Base-by-base conservation (phyloP, 2,113 vertebrate genomes). In the Lutjanus erythropterus region DNA sequence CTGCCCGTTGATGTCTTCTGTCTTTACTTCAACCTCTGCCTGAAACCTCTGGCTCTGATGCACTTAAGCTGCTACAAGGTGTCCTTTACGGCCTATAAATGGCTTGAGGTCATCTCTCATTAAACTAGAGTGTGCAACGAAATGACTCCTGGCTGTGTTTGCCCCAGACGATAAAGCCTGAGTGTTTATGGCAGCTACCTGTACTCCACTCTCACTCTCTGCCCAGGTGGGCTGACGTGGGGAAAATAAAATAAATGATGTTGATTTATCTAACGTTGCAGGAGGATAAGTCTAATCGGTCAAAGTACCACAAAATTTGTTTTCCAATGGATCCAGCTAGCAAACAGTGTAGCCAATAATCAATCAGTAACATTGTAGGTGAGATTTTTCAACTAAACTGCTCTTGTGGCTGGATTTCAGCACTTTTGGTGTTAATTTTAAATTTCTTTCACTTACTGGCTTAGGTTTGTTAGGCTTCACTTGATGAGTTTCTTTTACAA, bases 61-160 rank as follows among this genome's bases (percentile, higher is more conserved):
- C 66, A 80, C 84, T 90, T 64, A 88, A 90, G 86, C 86, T 80
- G 74, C 78, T 75, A 56, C 75, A 78, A 55, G 72, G 70, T 80
- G 81, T 90, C 77, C 66, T 93, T 92, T 87, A 94, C 71, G 31
- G 88, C 85, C 90, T 78, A 59, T 90, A 89, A 94, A 94, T 90
- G 80, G 76, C 86, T 89, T 58, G 35, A 93, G 89, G 91, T 93
- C 93, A 91, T 92, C 78, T 84, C 76, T 85, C 89, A 88, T 94
- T 92, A 93, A 92, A 87, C 68, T 29, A 75, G 75, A 86, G 84
- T 78, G 84, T 81, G 84, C 70, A 75, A 85, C 85, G 84, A 88
- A 90, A 91, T 83, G 80, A 79, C 71, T 88, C 31, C 76, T 68
- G 89, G 86, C 60, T 64, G 56, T 42, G 23, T 86, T 87, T 35